Evolutionary conservation across 2,888 invertebrate genomes (phyloP), one percentile per base, ranked within the genome.

Genomic region (Epinotia demarniana): DNA sequence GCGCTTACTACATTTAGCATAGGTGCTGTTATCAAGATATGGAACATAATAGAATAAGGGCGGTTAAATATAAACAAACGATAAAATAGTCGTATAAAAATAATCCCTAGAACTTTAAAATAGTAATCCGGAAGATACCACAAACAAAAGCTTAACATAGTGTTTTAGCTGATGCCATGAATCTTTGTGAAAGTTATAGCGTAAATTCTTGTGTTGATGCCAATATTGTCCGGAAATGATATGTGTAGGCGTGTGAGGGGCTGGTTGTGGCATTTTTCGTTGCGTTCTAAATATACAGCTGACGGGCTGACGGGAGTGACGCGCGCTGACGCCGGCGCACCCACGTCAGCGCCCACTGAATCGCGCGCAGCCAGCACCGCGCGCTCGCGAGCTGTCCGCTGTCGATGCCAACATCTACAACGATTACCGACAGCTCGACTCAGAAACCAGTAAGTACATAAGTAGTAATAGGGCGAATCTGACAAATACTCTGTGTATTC

Each of bases 201-300:
- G 67, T 63, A 75, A 75, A 72, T 72, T 75, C 80, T 85, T 89
- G 89, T 88, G 86, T 75, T 69, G n/a, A 53, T 71, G 88, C 90
- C 92, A 92, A 86, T 79, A 75, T 86, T 86, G 85, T 89, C 87
- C 88, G 89, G 91, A 90, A 91, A 88, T 87, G 79, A 85, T 85
- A 88, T 84, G 84, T 85, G 89, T 85, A 84, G 84, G 83, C 82
- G 85, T 84, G 82, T 84, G 82, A 84, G 84, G 85, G 73, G 72
- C 72, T 76, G 68, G 68, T 73, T 69, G 66, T 67, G 60, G 74
- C 74, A 67, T 74, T 84, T 84, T 80, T 75, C 61, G 71, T 90
- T 91, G 90, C 88, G 76, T 83, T 90, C 92, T 92, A 93, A 91
- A 93, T 92, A 90, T 93, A 92, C 85, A 78, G 81, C 87, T 66